Evolutionary conservation across 2,113 vertebrate species (phyloP).

Genomic region (Sturnus vulgaris): DNA sequence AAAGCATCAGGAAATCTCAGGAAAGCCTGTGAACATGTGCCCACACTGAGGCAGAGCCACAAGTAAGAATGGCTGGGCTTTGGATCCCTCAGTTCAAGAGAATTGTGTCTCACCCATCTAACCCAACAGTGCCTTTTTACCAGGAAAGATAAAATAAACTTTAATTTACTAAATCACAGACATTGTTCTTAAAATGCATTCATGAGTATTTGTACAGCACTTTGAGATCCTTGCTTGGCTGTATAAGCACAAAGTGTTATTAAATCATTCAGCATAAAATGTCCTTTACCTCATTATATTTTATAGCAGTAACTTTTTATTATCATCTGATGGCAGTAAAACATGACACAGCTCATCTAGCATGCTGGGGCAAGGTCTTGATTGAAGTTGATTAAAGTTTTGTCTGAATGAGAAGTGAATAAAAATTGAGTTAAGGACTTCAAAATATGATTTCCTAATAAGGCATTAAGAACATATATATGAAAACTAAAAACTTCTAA

Average conservation of each 20-base stretch:
- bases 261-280: conserved; percentile 31
- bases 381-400: conserved; percentile 5
- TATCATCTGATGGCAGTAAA: conserved; percentile 20
- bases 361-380: neutral
- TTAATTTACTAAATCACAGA: neutral
- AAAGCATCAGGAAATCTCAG: neutral
- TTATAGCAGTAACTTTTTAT: neutral
- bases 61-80: fast-evolving
- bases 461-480: neutral
- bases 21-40: neutral
- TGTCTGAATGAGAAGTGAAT: conserved; percentile 15
- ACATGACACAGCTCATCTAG: conserved; percentile 29
- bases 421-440: conserved; percentile 32
- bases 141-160: neutral
- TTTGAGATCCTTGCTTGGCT: neutral
- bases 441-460: neutral
- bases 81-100: neutral
- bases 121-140: neutral
- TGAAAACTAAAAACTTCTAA: neutral
- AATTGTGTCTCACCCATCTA: neutral
- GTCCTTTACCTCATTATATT: conserved; percentile 25
- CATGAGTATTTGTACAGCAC: neutral
- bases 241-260: neutral
- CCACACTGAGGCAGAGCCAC: neutral
- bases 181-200: neutral